A percentile compares a stretch with the other conserved stretches of the same genome.
These are phyloP conservation scores for Steinernema carpocapsae DNA, from an alignment of 2,888 invertebrate genomes.

Conservation along the genomic window DNA sequence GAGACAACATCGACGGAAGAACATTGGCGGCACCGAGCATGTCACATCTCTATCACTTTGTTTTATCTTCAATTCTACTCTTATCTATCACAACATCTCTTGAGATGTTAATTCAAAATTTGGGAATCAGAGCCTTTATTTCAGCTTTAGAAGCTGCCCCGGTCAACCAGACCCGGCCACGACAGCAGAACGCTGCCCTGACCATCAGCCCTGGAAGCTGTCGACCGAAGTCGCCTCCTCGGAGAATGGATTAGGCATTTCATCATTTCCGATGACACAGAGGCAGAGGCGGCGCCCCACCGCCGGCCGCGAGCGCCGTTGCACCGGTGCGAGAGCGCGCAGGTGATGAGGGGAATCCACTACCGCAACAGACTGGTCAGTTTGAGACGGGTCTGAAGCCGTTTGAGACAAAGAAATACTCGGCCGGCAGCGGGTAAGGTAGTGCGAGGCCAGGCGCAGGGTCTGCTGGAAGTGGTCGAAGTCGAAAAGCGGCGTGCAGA, in stretches of 20 bases:
- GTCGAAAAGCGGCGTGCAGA: too few species aligned
- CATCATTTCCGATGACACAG: constrained; percentile 5
- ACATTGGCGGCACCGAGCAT: too few species aligned
- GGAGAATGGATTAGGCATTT: constrained; percentile 35
- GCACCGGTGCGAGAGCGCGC: constrained; percentile 10
- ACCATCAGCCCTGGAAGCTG: constrained; percentile 28
- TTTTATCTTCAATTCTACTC: too few species aligned
- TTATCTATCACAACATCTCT: too few species aligned
- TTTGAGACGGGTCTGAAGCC: too few species aligned
- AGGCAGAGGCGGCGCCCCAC: background rate
- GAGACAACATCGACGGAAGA: too few species aligned
- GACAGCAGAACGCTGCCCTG: constrained; percentile 26
- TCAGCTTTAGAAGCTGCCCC: constrained; percentile 14
- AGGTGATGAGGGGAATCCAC: background rate
- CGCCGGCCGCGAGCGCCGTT: background rate
- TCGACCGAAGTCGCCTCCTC: constrained; percentile 11
- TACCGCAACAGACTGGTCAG: background rate
- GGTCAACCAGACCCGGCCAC: constrained; percentile 9
- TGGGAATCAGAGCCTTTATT: constrained; percentile 31
- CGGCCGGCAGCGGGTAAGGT: too few species aligned
- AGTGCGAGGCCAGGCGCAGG: too few species aligned
- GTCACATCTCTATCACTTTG: too few species aligned
- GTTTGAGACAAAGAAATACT: too few species aligned
- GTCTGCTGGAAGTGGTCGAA: too few species aligned
- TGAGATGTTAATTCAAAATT: background rate